These are phyloP conservation scores for Aplocera efformata DNA, from an alignment of 2,888 invertebrate genomes.

Conservation along the genomic window DNA sequence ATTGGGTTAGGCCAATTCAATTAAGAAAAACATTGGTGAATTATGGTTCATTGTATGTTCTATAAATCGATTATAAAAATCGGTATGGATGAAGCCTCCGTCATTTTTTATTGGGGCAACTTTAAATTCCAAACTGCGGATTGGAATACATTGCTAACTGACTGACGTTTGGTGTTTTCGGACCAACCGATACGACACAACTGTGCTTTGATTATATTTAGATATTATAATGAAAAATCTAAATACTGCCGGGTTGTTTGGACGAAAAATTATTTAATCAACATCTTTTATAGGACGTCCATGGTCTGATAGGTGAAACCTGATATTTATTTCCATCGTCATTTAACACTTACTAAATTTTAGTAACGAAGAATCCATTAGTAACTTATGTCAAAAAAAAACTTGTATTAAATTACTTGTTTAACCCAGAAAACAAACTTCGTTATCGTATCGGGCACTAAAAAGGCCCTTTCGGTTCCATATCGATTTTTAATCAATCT, in stretches of 20 bases:
- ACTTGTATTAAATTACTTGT: too few relatives aligned
- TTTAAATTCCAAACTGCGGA: conserved; percentile 40
- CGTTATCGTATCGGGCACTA: conserved; percentile 6
- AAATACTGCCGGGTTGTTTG: too few relatives aligned
- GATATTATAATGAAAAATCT: too few relatives aligned
- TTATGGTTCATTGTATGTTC: conserved; percentile 36
- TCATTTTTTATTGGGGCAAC: conserved; percentile 42
- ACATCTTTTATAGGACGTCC: too few relatives aligned
- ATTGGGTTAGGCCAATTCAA: conserved; percentile 25
- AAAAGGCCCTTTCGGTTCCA: conserved; percentile 38
- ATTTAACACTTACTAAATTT: too few relatives aligned
- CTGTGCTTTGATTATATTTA: too few relatives aligned
- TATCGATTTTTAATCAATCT: conserved; percentile 70
- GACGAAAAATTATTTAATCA: too few relatives aligned
- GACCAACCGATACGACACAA: conserved; percentile 9
- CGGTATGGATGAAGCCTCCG: conserved; percentile 33
- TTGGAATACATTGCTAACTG: conserved; percentile 16
- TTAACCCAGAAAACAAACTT: too few relatives aligned
- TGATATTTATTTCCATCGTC: too few relatives aligned
- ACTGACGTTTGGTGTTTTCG: conserved; percentile 1
- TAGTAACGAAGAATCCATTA: too few relatives aligned
- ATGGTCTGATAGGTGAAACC: too few relatives aligned
- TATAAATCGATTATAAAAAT: conserved; percentile 36
- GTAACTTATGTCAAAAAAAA: too few relatives aligned
- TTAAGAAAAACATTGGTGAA: conserved; percentile 31